Percentiles rank a stretch among this genome's conserved stretches.
Evolutionary conservation across 2,113 vertebrate genomes (phyloP).

Genomic region (Sceloporus tristichus): DNA sequence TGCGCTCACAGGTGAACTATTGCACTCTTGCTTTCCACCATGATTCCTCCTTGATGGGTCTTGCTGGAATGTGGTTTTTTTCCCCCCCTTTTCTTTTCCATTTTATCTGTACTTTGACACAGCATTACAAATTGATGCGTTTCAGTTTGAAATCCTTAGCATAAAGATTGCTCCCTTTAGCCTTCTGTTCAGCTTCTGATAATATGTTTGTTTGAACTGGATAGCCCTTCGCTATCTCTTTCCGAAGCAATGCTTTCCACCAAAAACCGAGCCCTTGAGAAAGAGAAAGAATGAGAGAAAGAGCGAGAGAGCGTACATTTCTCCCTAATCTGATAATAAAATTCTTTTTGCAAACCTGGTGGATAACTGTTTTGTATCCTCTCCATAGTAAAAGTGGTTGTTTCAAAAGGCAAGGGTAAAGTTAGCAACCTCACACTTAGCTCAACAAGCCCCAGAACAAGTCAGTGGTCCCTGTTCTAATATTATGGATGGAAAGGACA

Average conservation of each 20-base stretch:
- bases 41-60: background rate
- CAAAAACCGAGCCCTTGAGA: background rate
- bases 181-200: background rate
- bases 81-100: background rate
- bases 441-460: too few species aligned
- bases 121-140: slow-evolving; percentile 11
- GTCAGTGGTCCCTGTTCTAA: too few species aligned
- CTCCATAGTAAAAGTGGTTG: slow-evolving; percentile 30
- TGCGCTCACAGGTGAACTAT: background rate
- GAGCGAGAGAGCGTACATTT: background rate
- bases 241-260: background rate
- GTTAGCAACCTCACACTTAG: too few species aligned
- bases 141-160: slow-evolving; percentile 9
- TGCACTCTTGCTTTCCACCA: background rate
- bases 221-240: background rate
- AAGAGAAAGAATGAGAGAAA: background rate
- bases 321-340: background rate
- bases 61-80: background rate
- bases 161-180: background rate
- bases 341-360: slow-evolving; percentile 7
- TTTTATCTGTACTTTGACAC: slow-evolving; percentile 21
- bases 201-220: background rate
- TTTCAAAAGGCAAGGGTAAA: slow-evolving; percentile 14
- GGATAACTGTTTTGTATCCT: background rate
- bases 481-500: too few species aligned